Base-by-base conservation (phyloP, 2,888 invertebrate genomes). In the Brachyptera putata region DNA sequence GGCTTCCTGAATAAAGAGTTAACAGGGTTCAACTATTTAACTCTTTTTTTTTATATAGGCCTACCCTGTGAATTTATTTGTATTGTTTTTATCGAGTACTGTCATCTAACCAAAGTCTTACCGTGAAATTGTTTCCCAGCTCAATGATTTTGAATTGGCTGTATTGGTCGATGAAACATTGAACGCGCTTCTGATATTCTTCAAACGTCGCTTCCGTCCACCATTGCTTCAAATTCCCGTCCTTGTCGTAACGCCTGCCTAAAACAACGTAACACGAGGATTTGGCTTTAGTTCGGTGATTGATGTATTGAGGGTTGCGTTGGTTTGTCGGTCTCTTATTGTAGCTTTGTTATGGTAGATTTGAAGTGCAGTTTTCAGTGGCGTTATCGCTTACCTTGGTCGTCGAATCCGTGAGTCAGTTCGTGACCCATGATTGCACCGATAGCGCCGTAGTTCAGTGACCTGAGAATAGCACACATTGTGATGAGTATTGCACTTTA, bases 131-230 rank as follows among this genome's bases (percentile, higher is more conserved):
- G 24, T 62, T 60, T 5, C 64, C 66, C 0, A 66, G 60, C 30
- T 64, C 58, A 9, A 57, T 48, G 9, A 66, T 64, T 5, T 75
- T 74, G 70, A 79, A 84, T 61, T 75, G 74, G 34, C 74, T 72
- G 68, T 81, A 82, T 68, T 81, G 83, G 60, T 82, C 76, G 56
- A 82, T 79, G 67, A 75, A 69, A 64, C 84, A 84, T 67, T 80
- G 71, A 1, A 80, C 76, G 46, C 75, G 70, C 14, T 76, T 70
- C 60, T 77, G 74, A 70, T 82, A 84, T 22, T 72, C 73, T 24
- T 73, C 69, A 11, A 79, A 73, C 1, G 82, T 81, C 13, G 70
- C 69, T 37, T 76, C 73, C 43, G 62, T 76, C 83, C 83, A 83
- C 82, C 83, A 84, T 63, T 79, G 76, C 57, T 76, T 72, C 60